These are phyloP conservation scores for Apocrypta bakeri DNA, from an alignment of 1,140 invertebrate genomes.

Conservation along the genomic window DNA sequence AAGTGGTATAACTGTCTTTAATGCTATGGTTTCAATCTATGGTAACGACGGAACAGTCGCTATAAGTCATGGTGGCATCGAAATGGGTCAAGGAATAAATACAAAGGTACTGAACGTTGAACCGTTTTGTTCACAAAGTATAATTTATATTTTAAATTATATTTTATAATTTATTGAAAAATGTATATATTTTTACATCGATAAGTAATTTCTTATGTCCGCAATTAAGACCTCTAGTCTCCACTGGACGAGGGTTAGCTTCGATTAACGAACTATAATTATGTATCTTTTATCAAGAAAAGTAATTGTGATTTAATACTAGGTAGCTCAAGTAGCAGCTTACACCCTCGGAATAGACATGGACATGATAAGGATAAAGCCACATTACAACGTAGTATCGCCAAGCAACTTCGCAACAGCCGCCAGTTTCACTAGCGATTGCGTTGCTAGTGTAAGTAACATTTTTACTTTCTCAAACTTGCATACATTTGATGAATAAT, in stretches of 20 bases:
- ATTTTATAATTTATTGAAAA: too few relatives aligned
- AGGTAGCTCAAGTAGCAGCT: conserved; percentile 87
- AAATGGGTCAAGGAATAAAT: conserved; percentile 90
- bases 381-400: conserved; percentile 78
- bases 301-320: background rate
- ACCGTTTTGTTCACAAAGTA: too few relatives aligned
- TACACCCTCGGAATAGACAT: conserved; percentile 84
- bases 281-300: too few relatives aligned
- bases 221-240: too few relatives aligned
- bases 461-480: too few relatives aligned
- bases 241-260: too few relatives aligned
- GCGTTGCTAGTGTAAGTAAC: too few relatives aligned
- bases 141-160: too few relatives aligned
- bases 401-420: conserved; percentile 79
- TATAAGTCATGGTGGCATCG: conserved; percentile 85
- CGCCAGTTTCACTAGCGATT: conserved; percentile 83
- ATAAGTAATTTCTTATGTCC: too few relatives aligned
- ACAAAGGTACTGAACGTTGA: too few relatives aligned
- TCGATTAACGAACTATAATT: too few relatives aligned
- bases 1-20: conserved; percentile 77
- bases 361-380: conserved; percentile 80
- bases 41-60: conserved; percentile 85
- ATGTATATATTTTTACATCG: background rate
- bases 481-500: too few relatives aligned
- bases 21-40: conserved; percentile 82